Conservation (phyloP, 1,140 invertebrate species). For the Meloidogyne hapla region DNA sequence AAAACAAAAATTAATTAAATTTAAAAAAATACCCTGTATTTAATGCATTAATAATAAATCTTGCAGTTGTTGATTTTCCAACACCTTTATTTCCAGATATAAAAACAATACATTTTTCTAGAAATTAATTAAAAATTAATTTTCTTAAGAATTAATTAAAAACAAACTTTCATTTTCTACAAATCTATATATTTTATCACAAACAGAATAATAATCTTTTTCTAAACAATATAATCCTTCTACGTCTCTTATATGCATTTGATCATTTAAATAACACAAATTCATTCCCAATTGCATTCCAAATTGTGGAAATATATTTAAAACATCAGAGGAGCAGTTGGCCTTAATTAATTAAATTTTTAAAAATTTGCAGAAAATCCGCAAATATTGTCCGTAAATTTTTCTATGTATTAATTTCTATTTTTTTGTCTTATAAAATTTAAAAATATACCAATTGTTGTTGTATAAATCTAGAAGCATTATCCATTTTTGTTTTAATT, state of each 20-base stretch:
- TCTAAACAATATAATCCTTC: conserved; percentile 9
- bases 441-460: conserved; percentile 12
- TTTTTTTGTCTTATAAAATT: too few species aligned
- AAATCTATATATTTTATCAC: conserved; percentile 4
- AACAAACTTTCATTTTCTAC: not conserved
- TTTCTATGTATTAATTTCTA: too few species aligned
- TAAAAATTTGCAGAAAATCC: not conserved
- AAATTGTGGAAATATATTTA: conserved; percentile 5
- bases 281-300: not conserved
- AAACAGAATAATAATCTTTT: not conserved
- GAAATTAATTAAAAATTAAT: conserved; percentile 3
- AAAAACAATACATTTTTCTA: conserved; percentile 19
- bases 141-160: not conserved
- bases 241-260: not conserved
- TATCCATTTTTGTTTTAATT: conserved; percentile 24
- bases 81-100: conserved; percentile 41
- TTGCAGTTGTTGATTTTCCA: conserved; percentile 35
- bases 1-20: not conserved
- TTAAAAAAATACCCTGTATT: conserved; percentile 24
- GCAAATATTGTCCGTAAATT: not conserved
- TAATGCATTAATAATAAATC: conserved; percentile 30
- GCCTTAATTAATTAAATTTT: not conserved
- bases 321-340: not conserved
- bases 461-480: conserved; percentile 11
- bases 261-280: conserved; percentile 1